phyloP scores from a whole-genome alignment of 2,113 vertebrate species.

The Chaetura pelagica region DNA sequence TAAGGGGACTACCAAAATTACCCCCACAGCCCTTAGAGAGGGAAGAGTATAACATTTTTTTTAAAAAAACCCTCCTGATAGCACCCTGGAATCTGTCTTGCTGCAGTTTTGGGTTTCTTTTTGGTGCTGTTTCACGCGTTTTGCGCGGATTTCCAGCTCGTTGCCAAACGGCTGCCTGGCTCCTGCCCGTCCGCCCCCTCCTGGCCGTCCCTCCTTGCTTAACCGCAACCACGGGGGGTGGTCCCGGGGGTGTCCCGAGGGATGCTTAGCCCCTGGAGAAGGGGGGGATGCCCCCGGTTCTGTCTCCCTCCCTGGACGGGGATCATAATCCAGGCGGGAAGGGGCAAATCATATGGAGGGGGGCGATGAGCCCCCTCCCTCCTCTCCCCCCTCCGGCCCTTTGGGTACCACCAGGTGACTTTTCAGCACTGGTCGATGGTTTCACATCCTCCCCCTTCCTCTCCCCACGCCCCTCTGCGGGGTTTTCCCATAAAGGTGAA shows the following conservation, averaged over 20 bases:
- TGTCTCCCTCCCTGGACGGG: not conserved
- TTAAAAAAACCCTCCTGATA: not conserved
- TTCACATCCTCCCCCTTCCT: not conserved
- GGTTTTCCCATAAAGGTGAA: not conserved
- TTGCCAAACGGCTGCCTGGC: not conserved
- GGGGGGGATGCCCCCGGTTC: not conserved
- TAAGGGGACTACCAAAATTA: not conserved
- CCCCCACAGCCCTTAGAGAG: not conserved
- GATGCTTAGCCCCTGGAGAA: no score
- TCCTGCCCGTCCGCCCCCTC: no score
- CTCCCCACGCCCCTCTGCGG: rapidly evolving
- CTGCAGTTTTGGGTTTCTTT: not conserved
- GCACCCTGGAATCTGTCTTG: not conserved
- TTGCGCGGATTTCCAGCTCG: not conserved
- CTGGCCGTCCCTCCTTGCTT: not conserved
- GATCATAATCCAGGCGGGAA: rapidly evolving
- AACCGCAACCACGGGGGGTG: no score
- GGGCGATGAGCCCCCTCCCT: no score
- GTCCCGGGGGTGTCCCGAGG: no score
- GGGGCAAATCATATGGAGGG: no score
- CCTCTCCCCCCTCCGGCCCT: not conserved
- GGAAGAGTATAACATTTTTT: no score
- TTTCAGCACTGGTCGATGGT: not conserved
- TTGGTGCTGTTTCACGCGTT: not conserved
- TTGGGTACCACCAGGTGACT: not conserved